Base-by-base conservation (phyloP, 2,888 invertebrate genomes). In the Yponomeuta malinellus region DNA sequence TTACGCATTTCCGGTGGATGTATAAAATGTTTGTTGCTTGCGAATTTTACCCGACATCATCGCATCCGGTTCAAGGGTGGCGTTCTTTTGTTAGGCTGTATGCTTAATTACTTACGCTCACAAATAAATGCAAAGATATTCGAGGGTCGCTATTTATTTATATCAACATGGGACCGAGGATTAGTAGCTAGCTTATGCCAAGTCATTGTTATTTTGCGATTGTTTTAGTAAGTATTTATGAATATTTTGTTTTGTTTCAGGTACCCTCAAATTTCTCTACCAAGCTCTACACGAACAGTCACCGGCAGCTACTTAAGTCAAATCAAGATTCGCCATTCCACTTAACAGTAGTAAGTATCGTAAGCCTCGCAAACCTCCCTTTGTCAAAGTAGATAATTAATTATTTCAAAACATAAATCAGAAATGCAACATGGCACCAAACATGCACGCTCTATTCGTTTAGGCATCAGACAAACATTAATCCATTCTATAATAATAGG, bases 1-100 rank as follows among this genome's bases (percentile, higher is more conserved):
- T 73, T 73, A 75, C 78, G 76, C 73, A 76, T 76, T 76, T 78
- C 75, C 75, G 75, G 72, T 78, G 43, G 6, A 43, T 74, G 73
- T 72, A 72, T 70, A 64, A 73, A 73, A 71, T 73, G 71, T 72
- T 71, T 69, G 68, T 72, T 71, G 52, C 71, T 73, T 66, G 72
- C 66, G n/a, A 73, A 73, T 73, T 73, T 73, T 72, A 12, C 68
- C 71, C 72, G 72, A 71, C 71, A 71, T 71, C 69, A 69, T 71
- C 68, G 48, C 67, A 70, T 74, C 74, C 73, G 64, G 71, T 71
- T 29, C 59, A 71, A 74, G 73, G 74, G 73, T 64, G 71, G 71
- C 33, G 71, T 73, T 71, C 71, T 73, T 72, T 72, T 73, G 70
- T 71, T 63, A 59, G 71, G 31, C 48, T 73, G 71, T 71, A 73